Evolutionary conservation across 1,140 invertebrate species (phyloP).

Genomic region (Gonioctena quinquepunctata): DNA sequence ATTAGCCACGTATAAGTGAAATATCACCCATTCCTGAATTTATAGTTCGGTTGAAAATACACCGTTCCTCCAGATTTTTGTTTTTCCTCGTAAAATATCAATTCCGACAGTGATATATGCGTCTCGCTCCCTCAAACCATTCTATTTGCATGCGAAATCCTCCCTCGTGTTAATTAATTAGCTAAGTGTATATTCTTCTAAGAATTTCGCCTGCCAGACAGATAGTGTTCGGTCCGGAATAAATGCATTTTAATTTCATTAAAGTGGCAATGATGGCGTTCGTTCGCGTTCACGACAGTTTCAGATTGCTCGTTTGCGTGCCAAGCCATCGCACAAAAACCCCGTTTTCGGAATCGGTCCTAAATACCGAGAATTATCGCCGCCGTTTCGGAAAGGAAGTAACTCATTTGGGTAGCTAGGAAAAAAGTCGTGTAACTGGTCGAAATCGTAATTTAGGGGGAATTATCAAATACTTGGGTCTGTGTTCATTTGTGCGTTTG

Average conservation of each 20-base stretch:
- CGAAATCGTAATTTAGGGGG: too few relatives aligned
- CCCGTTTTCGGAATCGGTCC: constrained; percentile 21
- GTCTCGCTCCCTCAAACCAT: not conserved
- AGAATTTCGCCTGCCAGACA: constrained; percentile 25
- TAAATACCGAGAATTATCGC: not conserved
- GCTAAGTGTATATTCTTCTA: constrained; percentile 15
- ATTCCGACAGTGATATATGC: constrained; percentile 9
- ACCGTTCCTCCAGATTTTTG: too few relatives aligned
- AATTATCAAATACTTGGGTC: too few relatives aligned
- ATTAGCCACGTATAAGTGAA: too few relatives aligned
- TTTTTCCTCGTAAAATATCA: too few relatives aligned
- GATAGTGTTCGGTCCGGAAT: constrained; percentile 43
- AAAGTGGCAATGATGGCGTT: constrained; percentile 34
- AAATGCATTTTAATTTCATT: constrained; percentile 51
- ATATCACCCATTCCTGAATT: too few relatives aligned
- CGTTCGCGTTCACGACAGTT: constrained; percentile 43
- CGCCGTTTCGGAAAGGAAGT: not conserved
- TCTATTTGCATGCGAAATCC: constrained; percentile 2
- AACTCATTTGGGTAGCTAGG: not conserved
- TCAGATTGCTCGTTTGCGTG: constrained; percentile 45
- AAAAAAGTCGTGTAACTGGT: not conserved
- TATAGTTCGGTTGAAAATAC: too few relatives aligned
- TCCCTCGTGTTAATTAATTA: constrained; percentile 16
- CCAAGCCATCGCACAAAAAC: constrained; percentile 6
- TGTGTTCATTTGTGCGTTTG: too few relatives aligned